Percentiles rank a stretch among this genome's conserved stretches.
Conservation (phyloP, 1,140 invertebrate genomes). For the Brachionus sp. region DNA sequence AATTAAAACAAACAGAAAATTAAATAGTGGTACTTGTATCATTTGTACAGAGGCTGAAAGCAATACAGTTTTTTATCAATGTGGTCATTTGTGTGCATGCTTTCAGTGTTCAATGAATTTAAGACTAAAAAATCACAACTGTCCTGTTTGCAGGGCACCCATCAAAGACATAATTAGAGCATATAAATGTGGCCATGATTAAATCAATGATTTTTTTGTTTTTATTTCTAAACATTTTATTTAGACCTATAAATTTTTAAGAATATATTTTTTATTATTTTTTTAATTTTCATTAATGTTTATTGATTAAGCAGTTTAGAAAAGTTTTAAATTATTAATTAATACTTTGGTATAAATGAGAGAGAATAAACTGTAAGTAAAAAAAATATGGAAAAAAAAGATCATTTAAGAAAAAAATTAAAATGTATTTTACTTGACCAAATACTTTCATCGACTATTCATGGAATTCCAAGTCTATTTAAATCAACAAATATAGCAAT, state of each 20-base stretch:
- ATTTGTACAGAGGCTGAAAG: constrained; percentile 55
- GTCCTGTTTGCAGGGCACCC: constrained; percentile 58
- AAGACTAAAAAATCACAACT: constrained; percentile 49
- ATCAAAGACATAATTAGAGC: constrained; percentile 57
- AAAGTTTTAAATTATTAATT: too few relatives aligned
- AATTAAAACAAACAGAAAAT: constrained; percentile 47
- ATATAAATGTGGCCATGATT: constrained; percentile 51
- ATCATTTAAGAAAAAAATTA: too few relatives aligned
- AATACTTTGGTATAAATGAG: too few relatives aligned
- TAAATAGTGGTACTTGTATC: constrained; percentile 54
- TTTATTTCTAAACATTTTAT: too few relatives aligned
- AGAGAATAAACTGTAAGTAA: neutral
- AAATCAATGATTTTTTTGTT: neutral
- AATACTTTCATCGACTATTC: neutral
- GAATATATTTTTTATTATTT: too few relatives aligned
- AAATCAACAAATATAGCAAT: neutral
- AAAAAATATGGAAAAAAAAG: neutral
- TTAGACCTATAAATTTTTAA: too few relatives aligned
- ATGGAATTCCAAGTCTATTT: neutral
- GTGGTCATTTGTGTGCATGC: constrained; percentile 59
- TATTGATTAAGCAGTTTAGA: too few relatives aligned
- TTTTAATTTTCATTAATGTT: too few relatives aligned
- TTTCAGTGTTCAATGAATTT: constrained; percentile 54
- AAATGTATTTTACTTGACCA: too few relatives aligned
- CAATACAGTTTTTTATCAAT: constrained; percentile 58